Percentiles rank a stretch among this genome's conserved stretches.
These are phyloP conservation scores for Micrasema minimum DNA, from an alignment of 1,140 invertebrate species.

Conservation along the genomic window DNA sequence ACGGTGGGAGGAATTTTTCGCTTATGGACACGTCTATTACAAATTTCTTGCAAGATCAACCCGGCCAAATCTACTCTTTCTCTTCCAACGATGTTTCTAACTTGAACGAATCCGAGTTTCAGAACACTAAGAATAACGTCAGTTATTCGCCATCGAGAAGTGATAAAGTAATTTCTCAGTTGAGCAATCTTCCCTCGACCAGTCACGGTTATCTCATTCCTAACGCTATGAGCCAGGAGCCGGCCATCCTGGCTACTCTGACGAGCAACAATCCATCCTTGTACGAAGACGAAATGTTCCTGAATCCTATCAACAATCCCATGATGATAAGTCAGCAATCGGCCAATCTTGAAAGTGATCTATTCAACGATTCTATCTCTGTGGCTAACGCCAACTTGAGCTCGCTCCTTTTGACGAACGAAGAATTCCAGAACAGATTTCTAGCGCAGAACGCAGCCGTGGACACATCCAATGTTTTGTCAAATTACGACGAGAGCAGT, in stretches of 20 bases:
- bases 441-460: constrained; percentile 44
- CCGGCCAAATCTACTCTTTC: constrained; percentile 59
- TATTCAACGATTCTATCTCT: constrained; percentile 67
- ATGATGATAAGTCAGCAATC: constrained; percentile 37
- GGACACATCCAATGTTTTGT: constrained; percentile 40
- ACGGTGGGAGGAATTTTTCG: constrained; percentile 39
- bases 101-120: constrained; percentile 54
- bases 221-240: constrained; percentile 67
- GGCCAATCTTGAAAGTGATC: constrained; percentile 61
- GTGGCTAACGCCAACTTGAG: constrained; percentile 76
- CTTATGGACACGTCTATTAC: constrained; percentile 47
- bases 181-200: constrained; percentile 62
- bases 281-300: constrained; percentile 58
- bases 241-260: constrained; percentile 61
- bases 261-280: constrained; percentile 63
- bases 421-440: constrained; percentile 59
- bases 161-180: constrained; percentile 60
- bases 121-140: constrained; percentile 44
- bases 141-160: constrained; percentile 49
- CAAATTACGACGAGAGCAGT: constrained; percentile 57
- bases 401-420: constrained; percentile 69
- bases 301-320: constrained; percentile 43
- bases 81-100: constrained; percentile 63
- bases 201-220: constrained; percentile 69
- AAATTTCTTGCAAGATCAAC: constrained; percentile 47